Evolutionary conservation across 2,797 vertebrate species (phyloP).

Genomic region (Rhinatrema bivittatum): DNA sequence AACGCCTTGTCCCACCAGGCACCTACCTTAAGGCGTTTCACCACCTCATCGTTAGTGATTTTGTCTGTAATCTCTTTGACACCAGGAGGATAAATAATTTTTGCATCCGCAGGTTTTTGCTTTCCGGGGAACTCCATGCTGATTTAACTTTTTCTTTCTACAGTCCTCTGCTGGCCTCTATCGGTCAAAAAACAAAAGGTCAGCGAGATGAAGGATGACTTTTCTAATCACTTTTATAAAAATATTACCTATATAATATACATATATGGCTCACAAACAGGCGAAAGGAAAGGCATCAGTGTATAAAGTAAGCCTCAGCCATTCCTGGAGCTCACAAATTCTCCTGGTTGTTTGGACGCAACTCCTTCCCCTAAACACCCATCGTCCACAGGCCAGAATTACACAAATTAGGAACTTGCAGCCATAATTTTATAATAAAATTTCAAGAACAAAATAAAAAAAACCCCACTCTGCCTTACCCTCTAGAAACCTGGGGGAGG

Average conservation of each 20-base stretch:
- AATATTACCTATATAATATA: slow-evolving; percentile 41
- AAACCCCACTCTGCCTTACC: too few relatives aligned
- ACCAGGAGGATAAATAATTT: slow-evolving; percentile 89
- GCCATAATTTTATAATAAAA: slow-evolving; percentile 41
- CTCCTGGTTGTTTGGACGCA: slow-evolving; percentile 20
- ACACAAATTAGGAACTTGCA: slow-evolving; percentile 22
- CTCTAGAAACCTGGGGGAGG: too few relatives aligned
- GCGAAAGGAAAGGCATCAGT: too few relatives aligned
- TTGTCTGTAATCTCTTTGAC: slow-evolving; percentile 98
- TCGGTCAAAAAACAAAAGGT: slow-evolving; percentile 97
- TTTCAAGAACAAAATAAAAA: slow-evolving; percentile 7
- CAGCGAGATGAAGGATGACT: slow-evolving; percentile 68
- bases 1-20: neutral
- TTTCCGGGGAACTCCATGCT: slow-evolving; percentile 96
- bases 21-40: slow-evolving; percentile 91
- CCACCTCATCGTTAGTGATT: slow-evolving; percentile 95
- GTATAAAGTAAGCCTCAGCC: too few relatives aligned
- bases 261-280: slow-evolving; percentile 10
- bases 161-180: slow-evolving; percentile 99
- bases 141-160: slow-evolving; percentile 65
- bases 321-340: neutral
- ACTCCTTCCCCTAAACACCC: slow-evolving; percentile 9
- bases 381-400: neutral
- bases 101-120: slow-evolving; percentile 77
- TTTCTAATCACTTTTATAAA: slow-evolving; percentile 59